phyloP scores from a whole-genome alignment of 2,113 vertebrate genomes.

The Hassar affinis region DNA sequence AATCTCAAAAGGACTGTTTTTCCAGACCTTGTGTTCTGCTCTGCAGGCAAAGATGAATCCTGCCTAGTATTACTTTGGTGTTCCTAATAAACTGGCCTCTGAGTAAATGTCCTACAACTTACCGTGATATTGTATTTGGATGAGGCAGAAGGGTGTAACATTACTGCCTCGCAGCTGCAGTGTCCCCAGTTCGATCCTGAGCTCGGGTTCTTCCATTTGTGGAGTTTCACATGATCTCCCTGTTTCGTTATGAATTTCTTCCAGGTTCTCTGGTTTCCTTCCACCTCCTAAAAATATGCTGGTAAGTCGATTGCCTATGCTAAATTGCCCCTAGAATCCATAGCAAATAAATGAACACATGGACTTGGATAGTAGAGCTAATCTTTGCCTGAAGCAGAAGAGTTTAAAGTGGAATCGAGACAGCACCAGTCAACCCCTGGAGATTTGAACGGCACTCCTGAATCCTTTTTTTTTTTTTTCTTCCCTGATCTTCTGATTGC shows the following conservation, averaged over 20 bases:
- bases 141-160: neutral
- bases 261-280: neutral
- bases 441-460: neutral
- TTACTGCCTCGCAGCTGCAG: neutral
- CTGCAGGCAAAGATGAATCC: neutral
- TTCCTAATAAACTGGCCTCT: neutral
- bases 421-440: neutral
- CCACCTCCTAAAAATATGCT: neutral
- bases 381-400: neutral
- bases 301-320: neutral
- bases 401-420: neutral
- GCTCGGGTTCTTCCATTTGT: neutral
- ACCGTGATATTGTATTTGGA: neutral
- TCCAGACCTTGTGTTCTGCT: too few relatives aligned
- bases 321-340: neutral
- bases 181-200: neutral
- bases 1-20: neutral
- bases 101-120: neutral
- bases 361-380: neutral
- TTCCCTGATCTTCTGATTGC: neutral
- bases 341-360: neutral
- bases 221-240: neutral
- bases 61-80: neutral
- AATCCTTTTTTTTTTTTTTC: neutral
- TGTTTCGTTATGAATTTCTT: neutral